Evolutionary conservation across 2,113 vertebrate species (phyloP).

Genomic region (Agelaius phoeniceus): DNA sequence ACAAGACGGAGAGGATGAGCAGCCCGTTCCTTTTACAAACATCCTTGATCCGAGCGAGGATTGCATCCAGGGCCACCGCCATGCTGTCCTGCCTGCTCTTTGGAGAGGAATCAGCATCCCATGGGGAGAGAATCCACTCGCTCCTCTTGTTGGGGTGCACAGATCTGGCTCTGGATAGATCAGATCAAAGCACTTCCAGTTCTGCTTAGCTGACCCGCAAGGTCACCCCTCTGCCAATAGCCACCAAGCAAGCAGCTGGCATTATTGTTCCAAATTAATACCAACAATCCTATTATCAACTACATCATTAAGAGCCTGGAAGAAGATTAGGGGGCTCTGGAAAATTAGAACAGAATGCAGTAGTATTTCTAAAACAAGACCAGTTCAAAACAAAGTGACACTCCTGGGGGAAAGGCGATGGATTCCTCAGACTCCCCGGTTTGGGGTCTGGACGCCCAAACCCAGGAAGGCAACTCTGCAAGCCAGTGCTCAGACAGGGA

Average conservation of each 20-base stretch:
- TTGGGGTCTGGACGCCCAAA: not conserved
- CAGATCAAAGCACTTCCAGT: slow-evolving; percentile 75
- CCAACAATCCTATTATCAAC: slow-evolving; percentile 93
- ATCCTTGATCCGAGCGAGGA: slow-evolving; percentile 87
- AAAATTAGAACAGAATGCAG: slow-evolving; percentile 86
- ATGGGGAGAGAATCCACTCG: slow-evolving; percentile 62
- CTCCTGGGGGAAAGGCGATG: not conserved
- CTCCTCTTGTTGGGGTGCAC: slow-evolving; percentile 15
- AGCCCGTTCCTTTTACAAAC: slow-evolving; percentile 93
- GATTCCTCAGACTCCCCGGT: not conserved
- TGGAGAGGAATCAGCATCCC: slow-evolving; percentile 76
- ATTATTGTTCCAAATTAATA: slow-evolving; percentile 89
- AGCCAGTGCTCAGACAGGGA: not conserved
- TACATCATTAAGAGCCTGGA: slow-evolving; percentile 86
- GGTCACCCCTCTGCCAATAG: slow-evolving; percentile 76
- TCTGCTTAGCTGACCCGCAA: slow-evolving; percentile 67
- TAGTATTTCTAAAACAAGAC: slow-evolving; percentile 67
- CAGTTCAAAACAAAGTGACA: slow-evolving; percentile 39
- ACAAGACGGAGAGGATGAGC: slow-evolving; percentile 94
- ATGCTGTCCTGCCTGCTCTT: slow-evolving; percentile 72
- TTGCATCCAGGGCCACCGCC: slow-evolving; percentile 82
- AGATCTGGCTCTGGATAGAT: slow-evolving; percentile 72
- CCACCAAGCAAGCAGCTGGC: slow-evolving; percentile 82
- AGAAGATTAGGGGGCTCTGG: slow-evolving; percentile 92
- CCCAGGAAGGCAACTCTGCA: not conserved